A percentile compares a stretch with the other conserved stretches of the same genome.
Conservation (phyloP, 2,888 invertebrate species). For the Epirrhoe tristata region DNA sequence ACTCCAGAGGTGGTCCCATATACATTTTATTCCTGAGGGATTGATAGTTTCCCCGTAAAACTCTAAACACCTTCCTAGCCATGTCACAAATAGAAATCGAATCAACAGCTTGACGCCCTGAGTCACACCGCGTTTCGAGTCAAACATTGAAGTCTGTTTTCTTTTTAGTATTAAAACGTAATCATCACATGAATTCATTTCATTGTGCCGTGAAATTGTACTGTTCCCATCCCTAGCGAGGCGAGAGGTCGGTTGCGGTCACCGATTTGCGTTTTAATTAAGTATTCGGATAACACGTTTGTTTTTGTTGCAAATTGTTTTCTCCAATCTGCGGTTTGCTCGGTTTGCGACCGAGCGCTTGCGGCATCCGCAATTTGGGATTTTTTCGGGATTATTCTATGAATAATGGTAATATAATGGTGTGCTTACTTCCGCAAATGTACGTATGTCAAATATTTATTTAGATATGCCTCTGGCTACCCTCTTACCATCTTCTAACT, state of each 20-base stretch:
- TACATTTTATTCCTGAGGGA: too few relatives aligned
- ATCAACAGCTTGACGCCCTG: too few relatives aligned
- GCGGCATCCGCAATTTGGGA: constrained; percentile 17
- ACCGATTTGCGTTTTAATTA: constrained; percentile 83
- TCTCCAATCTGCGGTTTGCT: constrained; percentile 54
- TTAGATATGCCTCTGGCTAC: too few relatives aligned
- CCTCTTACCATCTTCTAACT: too few relatives aligned
- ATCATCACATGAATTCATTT: not conserved
- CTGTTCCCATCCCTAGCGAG: constrained; percentile 49
- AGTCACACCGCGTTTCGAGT: too few relatives aligned
- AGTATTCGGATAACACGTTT: constrained; percentile 73
- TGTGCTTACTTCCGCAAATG: not conserved
- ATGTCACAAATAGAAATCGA: too few relatives aligned
- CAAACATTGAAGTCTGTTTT: too few relatives aligned
- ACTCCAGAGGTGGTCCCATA: too few relatives aligned
- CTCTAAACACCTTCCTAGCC: too few relatives aligned
- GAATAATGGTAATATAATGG: not conserved
- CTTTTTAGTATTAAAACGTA: too few relatives aligned
- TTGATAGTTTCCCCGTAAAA: too few relatives aligned
- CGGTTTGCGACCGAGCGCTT: constrained; percentile 30
- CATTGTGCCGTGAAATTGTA: not conserved
- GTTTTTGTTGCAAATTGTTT: constrained; percentile 80
- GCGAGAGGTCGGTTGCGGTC: constrained; percentile 61
- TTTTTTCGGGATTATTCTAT: not conserved
- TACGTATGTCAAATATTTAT: not conserved